Evolutionary conservation across 2,888 invertebrate species (phyloP), one percentile per base, ranked within the genome.

Genomic region (Chorisops tibialis): DNA sequence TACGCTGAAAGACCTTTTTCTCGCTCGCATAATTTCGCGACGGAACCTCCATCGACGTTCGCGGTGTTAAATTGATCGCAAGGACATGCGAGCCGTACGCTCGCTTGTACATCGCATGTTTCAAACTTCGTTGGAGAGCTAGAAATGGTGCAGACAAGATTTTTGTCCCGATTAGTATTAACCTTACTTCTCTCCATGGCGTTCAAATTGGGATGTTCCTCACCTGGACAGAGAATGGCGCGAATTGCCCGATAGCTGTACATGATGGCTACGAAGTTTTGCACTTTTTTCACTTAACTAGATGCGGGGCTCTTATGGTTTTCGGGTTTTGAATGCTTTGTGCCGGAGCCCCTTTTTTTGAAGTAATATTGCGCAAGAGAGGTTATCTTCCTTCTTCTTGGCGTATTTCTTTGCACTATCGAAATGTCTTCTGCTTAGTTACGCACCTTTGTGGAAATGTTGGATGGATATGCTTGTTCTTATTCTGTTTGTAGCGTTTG

Each of bases 1-100:
- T 87, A 68, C 94, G 81, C 69, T 85, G 83, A 74, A 84, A 95
- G 0, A 92, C 84, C 76, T 87, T 86, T 70, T 93, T 93, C 69
- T 92, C 91, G 12, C 82, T 81, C 0, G 87, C 82, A 69, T 85
- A 87, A 18, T 21, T 51, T 11, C 61, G 16, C n/a, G 49, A 43
- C 7, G 56, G 56, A 43, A 56, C 30, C 30, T 43, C 30, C 16
- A 43, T 43, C 16, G 43, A 16, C 9, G 56, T 24, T 11, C 43
- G 56, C 9, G 43, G 21, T 5, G 24, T 7, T 18, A 56, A 14
- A 43, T 56, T 56, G 30, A 56, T 43, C 12, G 56, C 56, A 12
- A 43, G 24, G 7, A 56, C 24, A 16, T 35, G 43, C 6, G 56
- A 22, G 7, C 43, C 43, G 5, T 43, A 56, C 11, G 24, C 43